Base-by-base conservation (phyloP, 2,113 vertebrate genomes). In the Hymenochirus boettgeri region DNA sequence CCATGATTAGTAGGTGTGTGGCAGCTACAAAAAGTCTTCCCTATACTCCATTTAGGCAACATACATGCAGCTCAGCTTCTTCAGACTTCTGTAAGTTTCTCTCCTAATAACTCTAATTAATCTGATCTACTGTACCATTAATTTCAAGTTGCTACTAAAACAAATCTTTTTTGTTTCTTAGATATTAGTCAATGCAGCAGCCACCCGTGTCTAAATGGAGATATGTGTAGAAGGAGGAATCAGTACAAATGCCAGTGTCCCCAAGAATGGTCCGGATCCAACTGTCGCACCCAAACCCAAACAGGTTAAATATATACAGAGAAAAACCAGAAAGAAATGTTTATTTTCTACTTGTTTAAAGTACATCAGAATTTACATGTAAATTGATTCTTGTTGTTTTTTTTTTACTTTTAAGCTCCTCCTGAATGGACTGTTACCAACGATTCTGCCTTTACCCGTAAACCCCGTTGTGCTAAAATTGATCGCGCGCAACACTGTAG, bases 181-280 rank as follows among this genome's bases (percentile, higher is more conserved):
- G 95, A 88, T 66, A 69, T 88, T 70, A 87, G 85, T 0, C 75
- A 87, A 57, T 97, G 96, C 72, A 76, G 74, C 9, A 94, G 91
- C 75, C 92, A 89, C 73, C 93, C 92, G 23, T 99, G 96, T 77
- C 88, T 92, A 74, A 92, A 97, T 0, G 94, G 93, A 1, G 96
- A 91, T 2, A 94, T 89, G 0, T 99, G 96, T 62, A 74, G 91
- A 66, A 91, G 92, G 54, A 88, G 85, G 7, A 84, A 82, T 77
- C 89, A 92, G 51, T 93, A 91, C 79, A 91, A 80, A 72, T 98
- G 96, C 80, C 84, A 82, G 52, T 98, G 96, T 62, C 82, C 83
- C 8, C 82, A 84, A 37, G 92, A 78, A 71, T 97, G 90, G 91
- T 91, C 83, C 0, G 95, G 95, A 22, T 82, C 71, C 26, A 81